Evolutionary conservation across 2,113 vertebrate species (phyloP).

Genomic region (Motacilla tschutschensis): DNA sequence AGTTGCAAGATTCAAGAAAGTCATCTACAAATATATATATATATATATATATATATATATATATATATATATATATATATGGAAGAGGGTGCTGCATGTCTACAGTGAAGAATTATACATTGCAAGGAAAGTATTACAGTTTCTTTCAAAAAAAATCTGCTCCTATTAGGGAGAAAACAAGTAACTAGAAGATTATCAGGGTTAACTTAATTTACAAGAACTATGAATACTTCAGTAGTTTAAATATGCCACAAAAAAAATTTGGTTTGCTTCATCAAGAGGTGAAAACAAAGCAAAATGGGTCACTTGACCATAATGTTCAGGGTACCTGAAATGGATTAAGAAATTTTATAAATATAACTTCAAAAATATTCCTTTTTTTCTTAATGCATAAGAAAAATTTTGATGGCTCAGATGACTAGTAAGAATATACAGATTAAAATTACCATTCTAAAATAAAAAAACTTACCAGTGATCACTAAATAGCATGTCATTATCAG

Average conservation of each 20-base stretch:
- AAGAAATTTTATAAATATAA: background rate
- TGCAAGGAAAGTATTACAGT: background rate
- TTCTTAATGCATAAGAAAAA: background rate
- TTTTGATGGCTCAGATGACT: background rate
- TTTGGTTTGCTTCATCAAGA: background rate
- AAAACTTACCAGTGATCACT: background rate
- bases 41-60: background rate
- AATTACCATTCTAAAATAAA: background rate
- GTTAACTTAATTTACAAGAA: background rate
- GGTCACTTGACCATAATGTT: accelerated
- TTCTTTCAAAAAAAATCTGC: background rate
- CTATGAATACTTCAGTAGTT: background rate
- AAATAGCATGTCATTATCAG: background rate
- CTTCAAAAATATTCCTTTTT: background rate
- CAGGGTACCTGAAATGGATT: background rate
- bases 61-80: background rate
- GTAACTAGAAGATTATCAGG: background rate
- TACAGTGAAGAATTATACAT: background rate
- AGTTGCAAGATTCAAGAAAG: background rate
- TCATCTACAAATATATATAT: background rate
- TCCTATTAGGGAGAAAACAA: background rate
- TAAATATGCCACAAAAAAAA: background rate
- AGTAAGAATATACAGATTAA: background rate
- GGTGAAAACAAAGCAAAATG: background rate
- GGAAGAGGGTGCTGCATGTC: background rate